Conservation (phyloP, 2,888 invertebrate species). For the Tribolium freemani region DNA sequence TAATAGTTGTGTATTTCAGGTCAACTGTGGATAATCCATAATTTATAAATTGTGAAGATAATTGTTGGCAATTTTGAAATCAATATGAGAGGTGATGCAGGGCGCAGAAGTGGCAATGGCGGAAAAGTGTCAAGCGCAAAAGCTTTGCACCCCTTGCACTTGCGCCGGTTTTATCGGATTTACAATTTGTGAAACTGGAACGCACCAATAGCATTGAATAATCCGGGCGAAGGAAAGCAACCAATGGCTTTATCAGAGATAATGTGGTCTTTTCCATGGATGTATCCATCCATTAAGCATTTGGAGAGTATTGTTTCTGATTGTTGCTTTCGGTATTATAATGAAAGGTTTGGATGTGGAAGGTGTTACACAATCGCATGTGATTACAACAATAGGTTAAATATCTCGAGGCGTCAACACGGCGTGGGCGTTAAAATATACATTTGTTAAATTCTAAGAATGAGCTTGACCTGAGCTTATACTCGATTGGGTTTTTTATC, state of each 20-base stretch:
- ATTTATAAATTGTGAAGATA: conserved; percentile 8
- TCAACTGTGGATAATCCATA: conserved; percentile 23
- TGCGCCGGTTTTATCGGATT: conserved; percentile 27
- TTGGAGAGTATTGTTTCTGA: conserved; percentile 37
- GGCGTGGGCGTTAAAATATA: conserved; percentile 60
- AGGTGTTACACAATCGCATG: conserved; percentile 58
- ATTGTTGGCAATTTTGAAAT: conserved; percentile 15
- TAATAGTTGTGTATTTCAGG: conserved; percentile 4
- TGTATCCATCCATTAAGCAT: conserved; percentile 16
- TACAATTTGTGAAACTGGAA: conserved; percentile 2
- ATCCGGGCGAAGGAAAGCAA: not conserved
- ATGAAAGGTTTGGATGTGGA: conserved; percentile 53
- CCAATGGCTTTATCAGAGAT: conserved; percentile 26
- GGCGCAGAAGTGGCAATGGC: conserved; percentile 28
- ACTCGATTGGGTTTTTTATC: not conserved
- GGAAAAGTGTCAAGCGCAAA: conserved; percentile 4
- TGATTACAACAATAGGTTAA: conserved; percentile 63
- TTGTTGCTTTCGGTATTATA: conserved; percentile 50
- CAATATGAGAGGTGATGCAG: conserved; percentile 1
- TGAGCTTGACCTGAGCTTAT: conserved; percentile 11
- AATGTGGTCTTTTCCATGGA: conserved; percentile 11
- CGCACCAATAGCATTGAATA: conserved; percentile 15
- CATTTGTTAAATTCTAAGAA: conserved; percentile 56
- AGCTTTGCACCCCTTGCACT: conserved; percentile 10
- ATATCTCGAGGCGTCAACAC: conserved; percentile 60